Base-by-base conservation (phyloP, 2,113 vertebrate species). In the Pycnonotus jocosus region DNA sequence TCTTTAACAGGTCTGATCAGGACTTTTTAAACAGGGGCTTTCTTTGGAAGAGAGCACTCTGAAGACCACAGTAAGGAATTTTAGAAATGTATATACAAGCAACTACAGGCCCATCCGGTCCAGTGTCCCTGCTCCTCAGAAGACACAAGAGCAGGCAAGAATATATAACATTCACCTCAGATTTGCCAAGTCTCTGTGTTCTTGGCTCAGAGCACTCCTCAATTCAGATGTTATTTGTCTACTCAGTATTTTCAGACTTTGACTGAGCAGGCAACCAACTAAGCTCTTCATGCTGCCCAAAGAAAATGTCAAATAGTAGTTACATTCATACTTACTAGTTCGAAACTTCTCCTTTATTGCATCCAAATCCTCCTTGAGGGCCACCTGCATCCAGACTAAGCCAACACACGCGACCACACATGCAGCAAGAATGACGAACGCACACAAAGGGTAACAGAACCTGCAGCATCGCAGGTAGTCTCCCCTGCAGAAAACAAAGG, bases 361-460 rank as follows among this genome's bases (percentile, higher is more conserved):
- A 91, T 99, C 99, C 61, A 99, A 97, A 94, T 99, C 99, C 84
- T 99, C 99, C 96, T 99, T 99, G 77, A 99, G 98, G 37, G 99
- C 99, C 79, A 99, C 98, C 96, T 99, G 99, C 99, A 99, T 99
- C 99, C 99, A 99, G 82, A 99, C 98, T 84, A 99, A 98, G 86
- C 99, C 99, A 61, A 99, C 98, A 30, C 99, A 99, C 1, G 99
- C 98, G 95, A 99, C 98, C 48, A 99, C 98, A 42, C 99, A 99
- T 53, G 99, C 99, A 2, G 98, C 98, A 3, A 99, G 98, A 76
- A 99, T 97, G 93, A 99, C 98, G 94, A 99, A 99, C 2, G 98
- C 98, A 82, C 99, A 99, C 42, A 99, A 93, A 0, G 99, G 99
- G 93, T 99, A 99, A 97, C 99, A 99, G 92, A 99, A 97, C 60